Percentiles rank a stretch among this genome's conserved stretches.
Conservation (phyloP, 1,140 invertebrate genomes). For the Drosophila lini region DNA sequence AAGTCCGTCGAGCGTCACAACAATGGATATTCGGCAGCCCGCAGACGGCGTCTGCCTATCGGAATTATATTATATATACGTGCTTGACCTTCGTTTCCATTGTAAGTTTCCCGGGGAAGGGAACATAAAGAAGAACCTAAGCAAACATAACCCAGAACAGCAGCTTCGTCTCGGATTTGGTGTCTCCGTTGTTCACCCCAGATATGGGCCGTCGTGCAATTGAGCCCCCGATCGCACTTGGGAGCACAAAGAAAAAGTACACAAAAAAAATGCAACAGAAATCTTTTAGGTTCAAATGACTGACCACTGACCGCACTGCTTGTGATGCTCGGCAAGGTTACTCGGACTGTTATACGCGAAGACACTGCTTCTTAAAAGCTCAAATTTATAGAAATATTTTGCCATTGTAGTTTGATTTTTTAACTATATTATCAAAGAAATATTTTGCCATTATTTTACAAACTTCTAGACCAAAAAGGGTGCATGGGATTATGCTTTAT, state of each 20-base stretch:
- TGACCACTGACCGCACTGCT: background rate
- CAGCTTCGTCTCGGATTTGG: conserved; percentile 13
- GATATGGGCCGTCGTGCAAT: conserved; percentile 10
- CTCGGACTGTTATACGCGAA: background rate
- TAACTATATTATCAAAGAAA: background rate
- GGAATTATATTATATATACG: conserved; percentile 13
- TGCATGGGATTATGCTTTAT: too few species aligned
- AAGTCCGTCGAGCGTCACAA: conserved; percentile 6
- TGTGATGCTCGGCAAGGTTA: background rate
- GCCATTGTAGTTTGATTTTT: background rate
- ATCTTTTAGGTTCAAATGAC: conserved; percentile 5
- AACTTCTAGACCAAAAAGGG: too few species aligned
- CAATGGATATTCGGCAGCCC: background rate
- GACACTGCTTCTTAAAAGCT: background rate
- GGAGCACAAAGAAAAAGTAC: conserved; percentile 7
- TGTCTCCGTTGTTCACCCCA: conserved; percentile 15
- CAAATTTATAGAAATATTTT: background rate
- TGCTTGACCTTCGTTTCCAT: conserved; percentile 17
- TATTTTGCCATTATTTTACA: background rate
- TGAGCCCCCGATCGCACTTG: background rate
- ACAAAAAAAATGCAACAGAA: background rate
- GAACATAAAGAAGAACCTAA: conserved; percentile 8
- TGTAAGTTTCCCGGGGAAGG: conserved; percentile 10
- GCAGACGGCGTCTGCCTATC: conserved; percentile 41
- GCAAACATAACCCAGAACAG: conserved; percentile 10